Percentiles rank a stretch among this genome's conserved stretches.
These are phyloP conservation scores for Crocallis elinguaria DNA, from an alignment of 2,888 invertebrate species.

Conservation along the genomic window DNA sequence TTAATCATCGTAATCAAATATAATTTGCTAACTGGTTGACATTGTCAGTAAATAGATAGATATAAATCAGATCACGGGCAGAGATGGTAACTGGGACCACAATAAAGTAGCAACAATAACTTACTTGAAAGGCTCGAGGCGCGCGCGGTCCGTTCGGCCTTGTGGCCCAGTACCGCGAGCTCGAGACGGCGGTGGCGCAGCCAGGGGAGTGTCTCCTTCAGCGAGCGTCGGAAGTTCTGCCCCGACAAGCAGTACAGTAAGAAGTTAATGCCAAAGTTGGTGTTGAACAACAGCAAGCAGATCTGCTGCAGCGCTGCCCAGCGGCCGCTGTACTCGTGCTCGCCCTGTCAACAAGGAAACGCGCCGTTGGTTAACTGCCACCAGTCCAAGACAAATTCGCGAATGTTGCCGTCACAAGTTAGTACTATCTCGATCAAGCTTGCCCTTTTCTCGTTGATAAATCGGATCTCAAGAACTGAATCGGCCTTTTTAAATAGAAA, in stretches of 20 bases:
- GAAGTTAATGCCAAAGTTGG: constrained; percentile 94
- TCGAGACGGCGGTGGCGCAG: constrained; percentile 35
- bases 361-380: not conserved
- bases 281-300: constrained; percentile 89
- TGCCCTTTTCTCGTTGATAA: too few species aligned
- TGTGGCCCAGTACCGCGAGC: constrained; percentile 22
- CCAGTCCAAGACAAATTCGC: too few species aligned
- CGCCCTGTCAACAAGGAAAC: constrained; percentile 44
- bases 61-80: not conserved
- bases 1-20: too few species aligned
- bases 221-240: constrained; percentile 89
- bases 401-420: not conserved
- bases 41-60: too few species aligned
- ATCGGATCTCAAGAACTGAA: too few species aligned
- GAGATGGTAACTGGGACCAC: not conserved
- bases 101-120: constrained; percentile 2
- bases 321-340: constrained; percentile 61
- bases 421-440: too few species aligned
- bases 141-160: constrained; percentile 39
- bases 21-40: too few species aligned
- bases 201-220: constrained; percentile 60
- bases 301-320: constrained; percentile 87
- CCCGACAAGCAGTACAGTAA: constrained; percentile 92
- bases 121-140: constrained; percentile 62
- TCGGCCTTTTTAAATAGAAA: too few species aligned